Conservation (phyloP, 2,113 vertebrate genomes). For the Tyrannus savana region DNA sequence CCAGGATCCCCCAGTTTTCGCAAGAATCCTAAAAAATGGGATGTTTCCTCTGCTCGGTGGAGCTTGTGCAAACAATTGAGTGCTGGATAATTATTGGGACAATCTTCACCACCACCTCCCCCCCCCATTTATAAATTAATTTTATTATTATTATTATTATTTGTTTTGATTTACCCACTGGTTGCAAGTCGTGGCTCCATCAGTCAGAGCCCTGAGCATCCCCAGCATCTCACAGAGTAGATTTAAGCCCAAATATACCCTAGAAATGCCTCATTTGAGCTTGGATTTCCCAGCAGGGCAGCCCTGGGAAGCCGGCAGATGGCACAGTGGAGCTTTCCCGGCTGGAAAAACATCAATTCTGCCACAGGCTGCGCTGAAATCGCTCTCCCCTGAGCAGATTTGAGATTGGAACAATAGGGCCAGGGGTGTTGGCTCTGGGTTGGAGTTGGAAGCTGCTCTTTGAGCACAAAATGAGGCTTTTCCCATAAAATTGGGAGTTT, state of each 20-base stretch:
- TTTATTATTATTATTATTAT: not conserved
- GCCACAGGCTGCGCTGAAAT: fast-evolving
- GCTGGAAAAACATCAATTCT: fast-evolving
- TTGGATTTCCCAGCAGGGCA: not conserved
- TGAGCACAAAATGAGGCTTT: not conserved
- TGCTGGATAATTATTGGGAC: fast-evolving
- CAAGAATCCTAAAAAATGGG: not conserved
- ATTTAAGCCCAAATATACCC: not conserved
- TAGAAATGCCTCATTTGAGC: fast-evolving
- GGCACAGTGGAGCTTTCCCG: not conserved
- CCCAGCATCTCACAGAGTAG: fast-evolving
- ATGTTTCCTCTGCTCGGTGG: fast-evolving
- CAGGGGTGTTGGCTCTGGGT: not conserved
- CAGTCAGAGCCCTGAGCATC: fast-evolving
- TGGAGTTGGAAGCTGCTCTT: not conserved
- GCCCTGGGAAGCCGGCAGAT: not conserved
- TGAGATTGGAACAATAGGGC: fast-evolving
- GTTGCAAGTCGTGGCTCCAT: not conserved
- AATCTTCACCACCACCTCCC: not conserved
- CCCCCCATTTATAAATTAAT: not conserved
- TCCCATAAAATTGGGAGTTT: fast-evolving
- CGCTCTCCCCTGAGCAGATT: fast-evolving
- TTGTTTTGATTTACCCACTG: not conserved
- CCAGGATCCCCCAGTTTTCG: not conserved
- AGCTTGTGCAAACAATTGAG: fast-evolving